Base-by-base conservation (phyloP, 2,888 invertebrate genomes). In the Pyrrhosoma nymphula region DNA sequence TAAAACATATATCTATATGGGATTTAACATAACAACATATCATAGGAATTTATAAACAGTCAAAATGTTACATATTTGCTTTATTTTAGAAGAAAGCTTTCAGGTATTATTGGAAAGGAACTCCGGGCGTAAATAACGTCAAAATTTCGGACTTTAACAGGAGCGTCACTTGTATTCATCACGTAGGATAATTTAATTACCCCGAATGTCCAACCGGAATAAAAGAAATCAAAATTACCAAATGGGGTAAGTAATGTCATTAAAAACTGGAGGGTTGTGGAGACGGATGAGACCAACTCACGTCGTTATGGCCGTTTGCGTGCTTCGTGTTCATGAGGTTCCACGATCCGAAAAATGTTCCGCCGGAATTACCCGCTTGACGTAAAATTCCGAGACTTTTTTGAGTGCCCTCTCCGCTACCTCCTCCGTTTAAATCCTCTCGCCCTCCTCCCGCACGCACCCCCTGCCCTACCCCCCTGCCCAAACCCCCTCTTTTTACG, bases 271-370 rank as follows among this genome's bases (percentile, higher is more conserved):
- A 18, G 10, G 60, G 60, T 60, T 60, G 10, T 35, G 35, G 82
- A 35, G 60, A 35, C 18, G 82, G 82, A 82, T 82, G 82, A 35
- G 30, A 14, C 82, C 0, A 16, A 60, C 60, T 20, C 82, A 82
- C 82, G 26, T 30, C 82, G 82, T 82, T 35, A 30, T 35, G 6
- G 82, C 82, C 82, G 35, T 35, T 30, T 35, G 82, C 16, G 69
- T n/a, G 35, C 82, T 82, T 82, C 82, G 82, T 82, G 82, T 35
- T 35, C 82, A 16, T 82, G 82, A 82, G 82, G 82, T 82, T 82
- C 12, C 82, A 16, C 82, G 16, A 26, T 82, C 35, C 35, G 82
- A 82, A 60, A 35, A 82, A 82, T 12, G 82, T 35, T 82, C 82
- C 82, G 10, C 82, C 82, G 82, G 82, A 82, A 82, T 82, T 35